phyloP scores from a whole-genome alignment of 2,797 vertebrate species.

The Sebastes dallii region DNA sequence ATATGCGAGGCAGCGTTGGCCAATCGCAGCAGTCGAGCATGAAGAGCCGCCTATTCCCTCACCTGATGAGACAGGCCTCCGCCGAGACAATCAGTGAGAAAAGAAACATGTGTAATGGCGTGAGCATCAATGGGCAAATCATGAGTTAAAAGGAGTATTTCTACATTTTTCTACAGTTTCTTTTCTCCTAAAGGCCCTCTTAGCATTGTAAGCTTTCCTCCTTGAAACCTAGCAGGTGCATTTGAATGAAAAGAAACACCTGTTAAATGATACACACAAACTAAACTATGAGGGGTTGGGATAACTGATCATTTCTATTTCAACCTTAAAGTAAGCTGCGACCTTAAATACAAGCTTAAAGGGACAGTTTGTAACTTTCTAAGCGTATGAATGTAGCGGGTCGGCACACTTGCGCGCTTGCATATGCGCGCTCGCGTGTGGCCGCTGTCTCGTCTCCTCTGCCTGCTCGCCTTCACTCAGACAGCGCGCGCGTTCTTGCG shows the following conservation, averaged over 20 bases:
- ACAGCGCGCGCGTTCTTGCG: too few species aligned
- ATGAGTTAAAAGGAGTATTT: constrained; percentile 28
- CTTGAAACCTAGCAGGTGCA: neutral
- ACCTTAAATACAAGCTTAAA: neutral
- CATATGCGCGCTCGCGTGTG: too few species aligned
- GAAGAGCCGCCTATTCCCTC: constrained; percentile 43
- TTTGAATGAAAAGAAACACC: neutral
- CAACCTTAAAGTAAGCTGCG: neutral
- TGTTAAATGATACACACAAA: neutral
- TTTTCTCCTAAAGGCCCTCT: neutral
- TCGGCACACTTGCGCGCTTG: too few species aligned
- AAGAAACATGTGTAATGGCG: constrained; percentile 21
- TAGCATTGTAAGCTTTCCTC: neutral
- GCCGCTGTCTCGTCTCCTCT: too few species aligned
- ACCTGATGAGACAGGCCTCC: constrained; percentile 34
- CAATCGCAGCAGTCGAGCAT: neutral
- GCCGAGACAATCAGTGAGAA: constrained; percentile 40
- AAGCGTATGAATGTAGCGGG: too few species aligned
- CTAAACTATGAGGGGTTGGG: neutral
- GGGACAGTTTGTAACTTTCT: too few species aligned
- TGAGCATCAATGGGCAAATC: constrained; percentile 32
- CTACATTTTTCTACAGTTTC: neutral
- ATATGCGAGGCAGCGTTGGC: neutral
- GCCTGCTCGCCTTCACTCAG: too few species aligned
- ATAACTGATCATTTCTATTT: neutral